Evolutionary conservation across 2,113 vertebrate species (phyloP).

Genomic region (Percina caprodes): DNA sequence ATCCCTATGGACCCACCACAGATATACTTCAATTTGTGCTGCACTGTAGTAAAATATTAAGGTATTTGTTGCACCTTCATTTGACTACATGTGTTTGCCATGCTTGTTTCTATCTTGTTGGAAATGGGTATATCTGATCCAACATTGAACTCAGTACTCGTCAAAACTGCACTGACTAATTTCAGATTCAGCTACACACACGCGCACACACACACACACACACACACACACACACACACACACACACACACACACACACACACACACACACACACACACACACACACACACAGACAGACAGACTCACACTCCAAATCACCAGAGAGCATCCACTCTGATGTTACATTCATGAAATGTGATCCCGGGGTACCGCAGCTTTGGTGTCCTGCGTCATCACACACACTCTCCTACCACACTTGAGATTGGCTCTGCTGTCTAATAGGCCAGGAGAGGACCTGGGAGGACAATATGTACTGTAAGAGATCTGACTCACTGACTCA

Average conservation of each 20-base stretch:
- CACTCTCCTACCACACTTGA: slow-evolving; percentile 18
- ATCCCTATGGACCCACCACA: background rate
- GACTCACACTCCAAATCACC: slow-evolving; percentile 9
- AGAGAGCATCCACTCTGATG: slow-evolving; percentile 23
- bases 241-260: too few species aligned
- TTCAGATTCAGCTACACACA: background rate
- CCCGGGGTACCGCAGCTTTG: background rate
- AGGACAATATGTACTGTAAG: slow-evolving; percentile 36
- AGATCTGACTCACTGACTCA: slow-evolving; percentile 47
- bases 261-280: background rate
- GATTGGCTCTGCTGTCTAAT: slow-evolving; percentile 19
- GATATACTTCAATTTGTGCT: background rate
- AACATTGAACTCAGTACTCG: background rate
- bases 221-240: too few species aligned
- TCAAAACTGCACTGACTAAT: slow-evolving; percentile 30
- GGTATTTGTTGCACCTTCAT: background rate
- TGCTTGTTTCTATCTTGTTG: background rate
- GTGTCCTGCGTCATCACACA: slow-evolving; percentile 48
- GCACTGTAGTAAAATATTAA: background rate
- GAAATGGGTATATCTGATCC: background rate
- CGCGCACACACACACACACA: too few species aligned
- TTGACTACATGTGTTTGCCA: background rate
- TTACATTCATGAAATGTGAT: slow-evolving; percentile 43
- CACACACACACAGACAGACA: slow-evolving; percentile 9
- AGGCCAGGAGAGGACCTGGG: slow-evolving; percentile 8